phyloP scores from a whole-genome alignment of 2,797 vertebrate genomes.

The Potorous gilbertii region DNA sequence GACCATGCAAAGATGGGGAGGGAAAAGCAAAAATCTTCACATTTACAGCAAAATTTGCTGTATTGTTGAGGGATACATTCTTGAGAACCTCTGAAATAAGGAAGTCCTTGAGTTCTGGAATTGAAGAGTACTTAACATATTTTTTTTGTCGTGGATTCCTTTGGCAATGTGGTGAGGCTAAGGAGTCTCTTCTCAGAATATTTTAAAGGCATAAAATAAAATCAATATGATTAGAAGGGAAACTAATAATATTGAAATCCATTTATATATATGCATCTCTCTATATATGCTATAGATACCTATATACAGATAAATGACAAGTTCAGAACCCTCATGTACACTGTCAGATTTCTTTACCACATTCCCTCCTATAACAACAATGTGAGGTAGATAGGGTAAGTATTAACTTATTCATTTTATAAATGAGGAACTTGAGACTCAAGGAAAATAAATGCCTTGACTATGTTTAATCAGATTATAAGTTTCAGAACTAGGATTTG shows the following conservation, averaged over 20 bases:
- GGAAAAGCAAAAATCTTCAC: background rate
- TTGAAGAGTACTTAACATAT: background rate
- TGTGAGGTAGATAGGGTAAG: background rate
- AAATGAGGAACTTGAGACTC: background rate
- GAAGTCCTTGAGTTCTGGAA: constrained; percentile 29
- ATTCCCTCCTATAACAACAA: background rate
- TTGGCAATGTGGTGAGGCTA: background rate
- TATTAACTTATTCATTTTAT: background rate
- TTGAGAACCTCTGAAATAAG: constrained; percentile 37
- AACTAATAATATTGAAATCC: background rate
- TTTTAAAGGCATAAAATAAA: background rate
- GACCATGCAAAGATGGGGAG: background rate
- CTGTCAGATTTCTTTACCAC: background rate
- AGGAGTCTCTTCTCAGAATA: background rate
- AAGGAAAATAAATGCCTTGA: background rate
- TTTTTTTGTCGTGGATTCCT: background rate
- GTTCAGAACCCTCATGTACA: background rate
- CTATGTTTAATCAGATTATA: background rate
- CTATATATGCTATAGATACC: background rate
- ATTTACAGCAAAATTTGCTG: constrained; percentile 11
- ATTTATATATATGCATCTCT: background rate
- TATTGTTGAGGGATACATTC: constrained; percentile 10
- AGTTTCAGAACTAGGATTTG: background rate
- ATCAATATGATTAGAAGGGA: background rate
- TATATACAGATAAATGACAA: background rate